phyloP scores from a whole-genome alignment of 2,888 invertebrate species.

The Pheosia tremula region DNA sequence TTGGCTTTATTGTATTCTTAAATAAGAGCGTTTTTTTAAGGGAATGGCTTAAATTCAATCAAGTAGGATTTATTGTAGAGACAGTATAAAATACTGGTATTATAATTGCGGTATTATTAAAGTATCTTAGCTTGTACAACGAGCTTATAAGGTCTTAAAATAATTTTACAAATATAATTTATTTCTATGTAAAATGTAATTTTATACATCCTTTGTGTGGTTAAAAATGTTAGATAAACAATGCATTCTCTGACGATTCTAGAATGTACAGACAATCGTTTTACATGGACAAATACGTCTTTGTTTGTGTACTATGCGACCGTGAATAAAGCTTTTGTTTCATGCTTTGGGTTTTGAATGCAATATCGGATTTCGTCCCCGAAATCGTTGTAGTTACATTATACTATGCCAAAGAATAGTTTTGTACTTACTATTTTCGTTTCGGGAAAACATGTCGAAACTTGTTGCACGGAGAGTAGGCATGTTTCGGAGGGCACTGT shows the following conservation, averaged over 20 bases:
- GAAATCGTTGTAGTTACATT: neutral
- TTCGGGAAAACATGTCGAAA: too few relatives aligned
- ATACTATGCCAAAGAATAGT: too few relatives aligned
- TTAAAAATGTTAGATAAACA: neutral
- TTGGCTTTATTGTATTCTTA: constrained; percentile 1
- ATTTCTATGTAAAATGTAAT: neutral
- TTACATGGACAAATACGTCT: neutral
- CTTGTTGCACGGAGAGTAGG: too few relatives aligned
- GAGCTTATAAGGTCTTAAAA: too few relatives aligned
- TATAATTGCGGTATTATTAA: too few relatives aligned
- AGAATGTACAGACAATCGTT: neutral
- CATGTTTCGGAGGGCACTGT: too few relatives aligned
- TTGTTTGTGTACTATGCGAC: neutral
- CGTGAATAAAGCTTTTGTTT: neutral
- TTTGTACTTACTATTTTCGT: too few relatives aligned
- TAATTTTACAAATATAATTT: too few relatives aligned
- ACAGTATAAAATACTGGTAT: neutral
- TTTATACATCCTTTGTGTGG: neutral
- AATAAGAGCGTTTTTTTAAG: neutral
- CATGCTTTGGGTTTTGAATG: neutral
- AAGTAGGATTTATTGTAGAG: neutral
- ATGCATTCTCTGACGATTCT: neutral
- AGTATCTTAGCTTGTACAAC: too few relatives aligned
- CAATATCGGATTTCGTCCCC: constrained; percentile 1
- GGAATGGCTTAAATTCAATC: neutral